These are phyloP conservation scores for Sebastes schlegelii DNA, from an alignment of 2,113 vertebrate species.

Conservation along the genomic window DNA sequence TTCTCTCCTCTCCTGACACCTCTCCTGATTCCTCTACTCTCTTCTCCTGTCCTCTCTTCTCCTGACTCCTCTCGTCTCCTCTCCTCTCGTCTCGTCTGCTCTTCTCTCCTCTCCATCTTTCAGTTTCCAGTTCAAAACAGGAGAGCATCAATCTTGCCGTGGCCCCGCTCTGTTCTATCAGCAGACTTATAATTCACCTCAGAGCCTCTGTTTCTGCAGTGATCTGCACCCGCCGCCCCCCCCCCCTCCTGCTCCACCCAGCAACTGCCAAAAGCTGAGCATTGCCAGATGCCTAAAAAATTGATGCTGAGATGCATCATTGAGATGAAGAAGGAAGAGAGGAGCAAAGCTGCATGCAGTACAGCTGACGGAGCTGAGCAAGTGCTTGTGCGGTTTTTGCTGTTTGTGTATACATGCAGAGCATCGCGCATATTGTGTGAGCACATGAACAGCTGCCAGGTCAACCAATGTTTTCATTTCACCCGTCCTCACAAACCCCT, in stretches of 20 bases:
- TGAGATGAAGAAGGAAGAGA: conserved; percentile 51
- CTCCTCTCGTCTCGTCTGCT: neutral
- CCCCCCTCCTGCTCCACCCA: neutral
- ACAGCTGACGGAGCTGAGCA: conserved; percentile 22
- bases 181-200: conserved; percentile 78
- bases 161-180: conserved; percentile 69
- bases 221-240: conserved; percentile 18
- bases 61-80: neutral
- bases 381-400: conserved; percentile 8
- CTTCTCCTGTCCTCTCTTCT: conserved; percentile 5
- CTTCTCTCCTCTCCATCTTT: conserved; percentile 25
- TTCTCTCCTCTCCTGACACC: neutral
- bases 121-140: conserved; percentile 56
- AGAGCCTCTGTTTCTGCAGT: conserved; percentile 69
- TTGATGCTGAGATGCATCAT: conserved; percentile 72
- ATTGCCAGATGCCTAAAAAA: conserved; percentile 75
- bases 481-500: neutral
- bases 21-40: conserved; percentile 12
- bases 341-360: conserved; percentile 42
- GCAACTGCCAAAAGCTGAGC: conserved; percentile 68
- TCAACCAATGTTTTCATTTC: conserved; percentile 4
- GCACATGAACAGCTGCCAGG: neutral
- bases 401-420: neutral
- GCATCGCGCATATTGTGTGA: conserved; percentile 2
- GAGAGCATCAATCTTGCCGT: conserved; percentile 75